Conservation (phyloP, 2,797 vertebrate genomes). For the Lutjanus argentimaculatus region DNA sequence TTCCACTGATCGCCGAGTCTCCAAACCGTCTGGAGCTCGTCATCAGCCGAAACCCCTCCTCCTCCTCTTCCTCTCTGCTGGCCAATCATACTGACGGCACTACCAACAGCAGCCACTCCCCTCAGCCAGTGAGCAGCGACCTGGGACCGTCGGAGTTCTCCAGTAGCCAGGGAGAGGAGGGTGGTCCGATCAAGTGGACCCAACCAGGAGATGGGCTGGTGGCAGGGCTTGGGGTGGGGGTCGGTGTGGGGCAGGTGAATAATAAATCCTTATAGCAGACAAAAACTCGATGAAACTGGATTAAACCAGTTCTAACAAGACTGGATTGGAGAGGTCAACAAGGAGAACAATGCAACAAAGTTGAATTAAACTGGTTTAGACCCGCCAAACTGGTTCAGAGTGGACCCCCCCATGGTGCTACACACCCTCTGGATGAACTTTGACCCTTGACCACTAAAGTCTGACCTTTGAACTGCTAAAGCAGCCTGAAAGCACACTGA, state of each 20-base stretch:
- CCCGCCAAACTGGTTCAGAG: slow-evolving; percentile 55
- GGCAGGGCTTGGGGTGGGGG: slow-evolving; percentile 48
- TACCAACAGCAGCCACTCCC: slow-evolving; percentile 57
- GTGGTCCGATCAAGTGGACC: slow-evolving; percentile 77
- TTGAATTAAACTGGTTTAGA: slow-evolving; percentile 56
- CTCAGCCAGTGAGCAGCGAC: slow-evolving; percentile 59
- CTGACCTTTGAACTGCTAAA: slow-evolving; percentile 70
- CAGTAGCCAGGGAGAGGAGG: slow-evolving; percentile 66
- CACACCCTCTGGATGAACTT: slow-evolving; percentile 69
- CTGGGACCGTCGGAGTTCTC: slow-evolving; percentile 58
- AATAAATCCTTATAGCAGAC: slow-evolving; percentile 80
- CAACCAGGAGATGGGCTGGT: slow-evolving; percentile 74
- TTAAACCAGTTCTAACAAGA: slow-evolving; percentile 50
- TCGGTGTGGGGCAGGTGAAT: slow-evolving; percentile 66
- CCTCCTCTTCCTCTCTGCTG: slow-evolving; percentile 56
- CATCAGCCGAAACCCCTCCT: slow-evolving; percentile 94
- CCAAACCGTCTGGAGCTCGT: slow-evolving; percentile 96
- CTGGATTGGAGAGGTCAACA: slow-evolving; percentile 32
- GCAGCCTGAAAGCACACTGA: slow-evolving; percentile 78
- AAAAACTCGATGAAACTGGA: slow-evolving; percentile 48
- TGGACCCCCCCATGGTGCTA: slow-evolving; percentile 75
- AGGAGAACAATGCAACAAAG: slow-evolving; percentile 31
- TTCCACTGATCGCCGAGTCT: slow-evolving; percentile 97
- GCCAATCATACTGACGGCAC: slow-evolving; percentile 75
- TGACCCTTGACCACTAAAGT: slow-evolving; percentile 59